phyloP scores from a whole-genome alignment of 1,140 invertebrate genomes.

The honey bee (Apis mellifera) region DNA sequence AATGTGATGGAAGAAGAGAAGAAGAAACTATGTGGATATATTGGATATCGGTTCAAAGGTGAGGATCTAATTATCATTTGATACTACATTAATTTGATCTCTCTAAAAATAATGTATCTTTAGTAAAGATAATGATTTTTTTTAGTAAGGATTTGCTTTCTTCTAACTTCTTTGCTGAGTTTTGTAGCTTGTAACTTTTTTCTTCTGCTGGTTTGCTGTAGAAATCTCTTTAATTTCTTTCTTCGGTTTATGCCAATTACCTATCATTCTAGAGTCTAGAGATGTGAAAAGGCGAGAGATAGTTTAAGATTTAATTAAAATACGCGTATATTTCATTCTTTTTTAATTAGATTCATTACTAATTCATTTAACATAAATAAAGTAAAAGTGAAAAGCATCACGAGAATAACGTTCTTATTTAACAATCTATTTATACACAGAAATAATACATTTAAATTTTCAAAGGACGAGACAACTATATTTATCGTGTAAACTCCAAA shows the following conservation, averaged over 20 bases:
- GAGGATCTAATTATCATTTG: constrained; percentile 44
- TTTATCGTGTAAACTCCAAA: not conserved
- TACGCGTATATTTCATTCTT: not conserved
- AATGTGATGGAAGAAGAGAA: constrained; percentile 10
- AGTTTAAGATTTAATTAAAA: constrained; percentile 3
- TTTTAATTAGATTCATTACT: not conserved
- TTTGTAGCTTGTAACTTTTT: constrained; percentile 58
- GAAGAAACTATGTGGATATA: constrained; percentile 41
- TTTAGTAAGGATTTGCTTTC: constrained; percentile 59
- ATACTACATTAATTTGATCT: constrained; percentile 41
- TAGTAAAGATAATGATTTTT: constrained; percentile 37
- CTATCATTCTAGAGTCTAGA: constrained; percentile 20
- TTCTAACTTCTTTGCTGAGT: constrained; percentile 54
- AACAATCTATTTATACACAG: constrained; percentile 5
- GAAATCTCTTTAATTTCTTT: constrained; percentile 30
- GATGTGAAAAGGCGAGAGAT: not conserved
- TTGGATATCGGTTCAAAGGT: constrained; percentile 46
- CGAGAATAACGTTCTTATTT: constrained; percentile 8
- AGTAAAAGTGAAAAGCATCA: not conserved
- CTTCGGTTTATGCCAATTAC: constrained; percentile 25
- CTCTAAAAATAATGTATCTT: constrained; percentile 39
- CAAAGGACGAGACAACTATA: constrained; percentile 3
- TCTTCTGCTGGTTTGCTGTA: constrained; percentile 51
- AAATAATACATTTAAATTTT: not conserved
- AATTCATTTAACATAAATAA: constrained; percentile 14